Conservation (phyloP, 2,888 invertebrate species). For the Argyra leucocephala region DNA sequence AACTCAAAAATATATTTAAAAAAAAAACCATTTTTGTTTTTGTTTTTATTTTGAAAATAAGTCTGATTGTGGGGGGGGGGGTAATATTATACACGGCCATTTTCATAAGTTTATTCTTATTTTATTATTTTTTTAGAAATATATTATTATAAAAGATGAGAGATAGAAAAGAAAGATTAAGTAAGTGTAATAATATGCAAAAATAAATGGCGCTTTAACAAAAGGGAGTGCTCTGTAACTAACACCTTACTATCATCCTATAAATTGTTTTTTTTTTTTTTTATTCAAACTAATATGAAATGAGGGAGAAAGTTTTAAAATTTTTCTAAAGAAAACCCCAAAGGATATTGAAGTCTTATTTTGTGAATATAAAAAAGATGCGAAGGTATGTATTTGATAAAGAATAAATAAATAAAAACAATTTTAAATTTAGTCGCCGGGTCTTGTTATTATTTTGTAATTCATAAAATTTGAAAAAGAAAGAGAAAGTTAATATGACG, state of each 20-base stretch:
- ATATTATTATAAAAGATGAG: not conserved
- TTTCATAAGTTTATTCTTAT: not conserved
- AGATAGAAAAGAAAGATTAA: not conserved
- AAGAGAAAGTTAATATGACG: no score
- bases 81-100: not conserved
- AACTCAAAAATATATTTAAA: not conserved
- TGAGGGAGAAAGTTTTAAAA: not conserved
- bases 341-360: not conserved
- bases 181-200: slow-evolving; percentile 1
- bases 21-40: no score
- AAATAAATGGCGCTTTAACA: not conserved
- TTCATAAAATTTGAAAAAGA: no score
- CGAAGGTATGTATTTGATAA: no score
- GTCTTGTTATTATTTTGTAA: no score
- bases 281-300: not conserved
- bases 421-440: no score
- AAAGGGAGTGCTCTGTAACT: not conserved
- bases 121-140: not conserved
- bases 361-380: no score
- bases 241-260: not conserved
- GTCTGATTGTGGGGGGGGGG: not conserved
- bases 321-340: no score
- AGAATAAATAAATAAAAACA: no score
- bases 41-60: not conserved
- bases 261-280: no score